Conservation (phyloP, 2,888 invertebrate species). For the Mythimna pallens region DNA sequence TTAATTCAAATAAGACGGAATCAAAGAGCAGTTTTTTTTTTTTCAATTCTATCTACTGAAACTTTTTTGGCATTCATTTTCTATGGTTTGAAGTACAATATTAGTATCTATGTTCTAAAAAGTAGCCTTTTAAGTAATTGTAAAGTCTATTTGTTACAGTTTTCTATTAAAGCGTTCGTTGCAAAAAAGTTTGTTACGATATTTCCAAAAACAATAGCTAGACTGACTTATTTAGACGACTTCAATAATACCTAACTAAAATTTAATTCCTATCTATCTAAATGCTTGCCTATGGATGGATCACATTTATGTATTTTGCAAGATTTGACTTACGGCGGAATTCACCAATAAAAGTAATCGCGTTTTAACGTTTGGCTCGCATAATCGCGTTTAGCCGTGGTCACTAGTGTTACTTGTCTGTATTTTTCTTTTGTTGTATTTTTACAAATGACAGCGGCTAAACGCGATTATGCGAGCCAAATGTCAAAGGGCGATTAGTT, state of each 20-base stretch:
- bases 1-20: slow-evolving; percentile 4
- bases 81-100: background rate
- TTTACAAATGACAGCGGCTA: too few species aligned
- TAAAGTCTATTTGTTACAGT: background rate
- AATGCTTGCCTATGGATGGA: slow-evolving; percentile 32
- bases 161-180: slow-evolving; percentile 1
- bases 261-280: slow-evolving; percentile 61
- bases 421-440: too few species aligned
- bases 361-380: too few species aligned
- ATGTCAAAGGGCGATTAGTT: too few species aligned
- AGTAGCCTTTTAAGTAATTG: background rate
- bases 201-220: slow-evolving; percentile 48
- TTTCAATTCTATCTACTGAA: background rate
- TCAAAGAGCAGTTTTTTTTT: slow-evolving; percentile 14
- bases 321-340: too few species aligned
- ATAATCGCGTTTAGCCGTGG: too few species aligned
- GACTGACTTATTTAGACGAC: slow-evolving; percentile 61
- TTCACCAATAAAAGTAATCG: too few species aligned
- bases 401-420: too few species aligned
- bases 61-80: slow-evolving; percentile 10
- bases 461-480: too few species aligned
- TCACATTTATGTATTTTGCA: slow-evolving; percentile 31
- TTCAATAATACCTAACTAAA: slow-evolving; percentile 63
- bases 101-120: background rate
- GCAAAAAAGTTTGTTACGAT: slow-evolving; percentile 36